Conservation (phyloP, 2,113 vertebrate genomes). For the Eleginops maclovinus region DNA sequence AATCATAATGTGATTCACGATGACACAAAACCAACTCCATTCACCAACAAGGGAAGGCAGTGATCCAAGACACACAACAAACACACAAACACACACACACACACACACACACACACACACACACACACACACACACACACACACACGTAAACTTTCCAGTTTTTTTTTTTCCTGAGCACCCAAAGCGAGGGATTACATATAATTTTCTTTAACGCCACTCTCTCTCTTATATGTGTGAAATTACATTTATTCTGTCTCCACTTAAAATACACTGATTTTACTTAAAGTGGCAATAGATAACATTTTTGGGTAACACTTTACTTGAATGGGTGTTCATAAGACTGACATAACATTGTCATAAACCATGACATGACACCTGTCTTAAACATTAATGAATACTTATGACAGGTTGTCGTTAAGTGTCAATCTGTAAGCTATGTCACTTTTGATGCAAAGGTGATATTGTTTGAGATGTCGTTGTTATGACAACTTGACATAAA, state of each 20-base stretch:
- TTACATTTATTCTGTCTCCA: neutral
- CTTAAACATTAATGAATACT: too few relatives aligned
- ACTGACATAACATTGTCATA: too few relatives aligned
- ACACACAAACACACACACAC: conserved; percentile 1
- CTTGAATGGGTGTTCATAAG: too few relatives aligned
- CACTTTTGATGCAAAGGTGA: too few relatives aligned
- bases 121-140: neutral
- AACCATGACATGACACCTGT: too few relatives aligned
- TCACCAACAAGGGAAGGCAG: conserved; percentile 13
- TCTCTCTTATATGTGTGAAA: neutral
- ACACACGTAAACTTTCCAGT: neutral
- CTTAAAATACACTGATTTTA: neutral
- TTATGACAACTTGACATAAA: too few relatives aligned
- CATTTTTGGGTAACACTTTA: too few relatives aligned
- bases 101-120: neutral
- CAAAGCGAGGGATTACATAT: neutral
- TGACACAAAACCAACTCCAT: conserved; percentile 39
- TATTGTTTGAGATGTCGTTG: too few relatives aligned
- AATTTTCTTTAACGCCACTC: neutral
- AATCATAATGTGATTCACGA: conserved; percentile 49
- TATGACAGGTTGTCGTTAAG: too few relatives aligned
- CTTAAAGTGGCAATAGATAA: neutral
- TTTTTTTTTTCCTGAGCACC: neutral
- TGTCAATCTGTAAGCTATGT: too few relatives aligned
- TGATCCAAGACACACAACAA: neutral